Evolutionary conservation across 1,140 invertebrate species (phyloP), one percentile per base, ranked within the genome.

Genomic region (Anoplophora glabripennis): DNA sequence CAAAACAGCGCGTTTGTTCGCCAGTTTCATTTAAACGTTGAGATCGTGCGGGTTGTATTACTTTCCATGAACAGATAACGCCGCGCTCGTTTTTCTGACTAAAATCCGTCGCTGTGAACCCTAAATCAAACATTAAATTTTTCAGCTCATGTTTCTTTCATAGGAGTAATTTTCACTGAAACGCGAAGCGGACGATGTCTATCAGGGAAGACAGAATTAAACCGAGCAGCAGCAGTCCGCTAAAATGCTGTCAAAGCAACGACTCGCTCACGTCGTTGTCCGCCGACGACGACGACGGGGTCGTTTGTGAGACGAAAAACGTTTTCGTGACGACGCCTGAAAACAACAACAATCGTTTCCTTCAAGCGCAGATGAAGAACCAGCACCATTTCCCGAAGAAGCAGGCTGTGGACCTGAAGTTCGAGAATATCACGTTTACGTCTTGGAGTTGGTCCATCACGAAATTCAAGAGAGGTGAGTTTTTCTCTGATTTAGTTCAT

Each of bases 221-320:
- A 5, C n/a, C 11, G 14, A 12, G 15, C 3, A 12, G 28, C 14
- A 28, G 57, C 54, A 64, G 59, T 34, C 47, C 59, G 14, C 46
- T 69, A 35, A 64, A 59, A 35, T 69, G 67, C 52, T 69, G 67
- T 37, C 65, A 69, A 46, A 65, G 65, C 48, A 66, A 59, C 41
- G 64, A 64, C n/a, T 68, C 66, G 8, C 40, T 63, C n/a, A 51
- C 54, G 10, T 68, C 66, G 9, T 15, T 47, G 33, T 60, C 61
- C 14, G 40, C 55, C 28, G 45, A 40, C 3, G 53, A 57, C 7
- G 35, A 53, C 12, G 37, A 46, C 10, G 57, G 46, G 28, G 49
- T 49, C 9, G 57, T 64, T 44, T 62, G 63, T 42, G 59, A 65
- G 34, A 49, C 60, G 37, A 63, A 60, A 45, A 61, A 68, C 54